Percentiles rank a stretch among this genome's conserved stretches.
Evolutionary conservation across 2,888 invertebrate species (phyloP).

Genomic region (Oscheius sp.): DNA sequence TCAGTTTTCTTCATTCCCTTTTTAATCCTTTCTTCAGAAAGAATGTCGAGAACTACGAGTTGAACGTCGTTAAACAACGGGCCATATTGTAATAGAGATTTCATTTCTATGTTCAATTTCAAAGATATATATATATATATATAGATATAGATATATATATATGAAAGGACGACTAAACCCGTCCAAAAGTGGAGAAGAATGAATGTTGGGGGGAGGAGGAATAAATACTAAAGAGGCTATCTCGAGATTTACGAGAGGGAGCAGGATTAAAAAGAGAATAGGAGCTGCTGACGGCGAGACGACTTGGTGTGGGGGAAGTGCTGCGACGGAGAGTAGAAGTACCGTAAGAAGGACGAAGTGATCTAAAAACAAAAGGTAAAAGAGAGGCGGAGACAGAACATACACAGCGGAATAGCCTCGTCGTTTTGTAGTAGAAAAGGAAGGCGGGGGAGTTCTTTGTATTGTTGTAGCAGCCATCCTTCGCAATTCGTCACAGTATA

Average conservation of each 20-base stretch:
- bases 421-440: slow-evolving; percentile 18
- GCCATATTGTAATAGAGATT: no score
- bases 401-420: slow-evolving; percentile 32
- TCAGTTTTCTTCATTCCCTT: slow-evolving; percentile 70
- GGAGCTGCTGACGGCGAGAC: slow-evolving; percentile 38
- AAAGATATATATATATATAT: slow-evolving; percentile 3
- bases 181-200: slow-evolving; percentile 64
- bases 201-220: slow-evolving; percentile 52
- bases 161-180: background rate
- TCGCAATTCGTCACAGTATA: slow-evolving; percentile 62
- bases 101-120: background rate
- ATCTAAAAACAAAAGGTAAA: slow-evolving; percentile 17
- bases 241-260: slow-evolving; percentile 50
- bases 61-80: slow-evolving; percentile 20
- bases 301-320: slow-evolving; percentile 25
- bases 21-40: background rate
- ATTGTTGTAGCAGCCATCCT: slow-evolving; percentile 24
- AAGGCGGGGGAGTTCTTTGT: slow-evolving; percentile 5
- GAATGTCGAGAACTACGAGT: slow-evolving; percentile 24
- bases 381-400: no score
- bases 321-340: slow-evolving; percentile 21
- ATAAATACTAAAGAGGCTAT: slow-evolving; percentile 54
- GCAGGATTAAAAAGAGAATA: slow-evolving; percentile 54
- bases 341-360: slow-evolving; percentile 7
- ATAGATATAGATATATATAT: background rate